Percentiles rank a stretch among this genome's conserved stretches.
phyloP scores from a whole-genome alignment of 2,888 invertebrate genomes.

The Acronicta leporina region DNA sequence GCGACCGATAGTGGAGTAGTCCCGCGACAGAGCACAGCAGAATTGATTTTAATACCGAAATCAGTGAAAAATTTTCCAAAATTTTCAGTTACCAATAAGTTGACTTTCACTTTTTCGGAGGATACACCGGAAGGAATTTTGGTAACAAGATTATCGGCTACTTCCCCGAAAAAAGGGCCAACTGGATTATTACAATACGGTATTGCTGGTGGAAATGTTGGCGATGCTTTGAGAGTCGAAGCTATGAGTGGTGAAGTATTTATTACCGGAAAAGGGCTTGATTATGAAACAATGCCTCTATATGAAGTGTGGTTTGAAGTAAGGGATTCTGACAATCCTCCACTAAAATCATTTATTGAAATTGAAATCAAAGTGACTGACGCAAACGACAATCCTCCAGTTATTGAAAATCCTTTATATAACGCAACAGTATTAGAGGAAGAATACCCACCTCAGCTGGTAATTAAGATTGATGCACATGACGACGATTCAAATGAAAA shows the following conservation, averaged over 20 bases:
- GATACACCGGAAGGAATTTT: slow-evolving; percentile 93
- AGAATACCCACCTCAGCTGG: slow-evolving; percentile 93
- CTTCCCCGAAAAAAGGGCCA: slow-evolving; percentile 93
- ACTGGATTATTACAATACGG: slow-evolving; percentile 92
- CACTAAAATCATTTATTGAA: slow-evolving; percentile 93
- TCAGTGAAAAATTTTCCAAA: slow-evolving; percentile 94
- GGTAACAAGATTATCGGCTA: slow-evolving; percentile 93
- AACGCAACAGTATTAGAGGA: slow-evolving; percentile 96
- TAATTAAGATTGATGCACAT: slow-evolving; percentile 93
- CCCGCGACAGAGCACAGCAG: slow-evolving; percentile 92
- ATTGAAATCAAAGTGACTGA: slow-evolving; percentile 97
- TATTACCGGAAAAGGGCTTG: slow-evolving; percentile 94
- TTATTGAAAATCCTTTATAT: slow-evolving; percentile 94
- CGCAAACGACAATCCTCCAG: slow-evolving; percentile 97
- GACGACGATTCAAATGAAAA: slow-evolving; percentile 97
- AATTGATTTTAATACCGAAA: slow-evolving; percentile 93
- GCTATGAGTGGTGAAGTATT: slow-evolving; percentile 93
- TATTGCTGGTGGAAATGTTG: slow-evolving; percentile 98
- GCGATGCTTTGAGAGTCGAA: slow-evolving; percentile 95
- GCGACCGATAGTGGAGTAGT: slow-evolving; percentile 94
- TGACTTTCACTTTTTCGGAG: slow-evolving; percentile 94
- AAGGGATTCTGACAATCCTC: slow-evolving; percentile 94
- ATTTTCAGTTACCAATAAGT: slow-evolving; percentile 91
- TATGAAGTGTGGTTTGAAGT: slow-evolving; percentile 98
- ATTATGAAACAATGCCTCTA: slow-evolving; percentile 94